Conservation (phyloP, 2,113 vertebrate species). For the Narcine bancroftii region DNA sequence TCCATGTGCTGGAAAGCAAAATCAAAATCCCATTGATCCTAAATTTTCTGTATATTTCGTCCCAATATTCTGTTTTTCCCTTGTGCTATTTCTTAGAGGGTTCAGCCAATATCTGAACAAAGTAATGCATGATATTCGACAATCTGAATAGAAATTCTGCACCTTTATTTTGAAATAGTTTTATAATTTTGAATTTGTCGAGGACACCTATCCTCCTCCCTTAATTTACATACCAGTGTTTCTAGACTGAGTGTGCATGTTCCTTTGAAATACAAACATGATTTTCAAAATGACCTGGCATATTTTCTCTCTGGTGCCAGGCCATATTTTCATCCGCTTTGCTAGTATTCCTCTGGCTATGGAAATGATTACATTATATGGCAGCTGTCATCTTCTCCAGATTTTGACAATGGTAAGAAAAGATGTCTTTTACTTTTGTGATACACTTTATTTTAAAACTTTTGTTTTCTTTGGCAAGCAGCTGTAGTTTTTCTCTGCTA, state of each 20-base stretch:
- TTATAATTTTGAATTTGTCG: background rate
- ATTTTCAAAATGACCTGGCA: background rate
- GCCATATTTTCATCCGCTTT: background rate
- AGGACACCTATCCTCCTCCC: background rate
- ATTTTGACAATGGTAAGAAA: background rate
- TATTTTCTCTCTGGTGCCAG: background rate
- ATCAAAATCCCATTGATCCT: background rate
- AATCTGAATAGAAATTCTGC: background rate
- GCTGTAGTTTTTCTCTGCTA: background rate
- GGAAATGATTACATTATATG: slow-evolving; percentile 9
- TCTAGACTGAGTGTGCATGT: background rate
- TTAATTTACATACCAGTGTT: background rate
- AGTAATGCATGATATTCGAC: background rate
- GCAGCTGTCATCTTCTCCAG: background rate
- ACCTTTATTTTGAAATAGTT: background rate
- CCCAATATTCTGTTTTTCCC: background rate
- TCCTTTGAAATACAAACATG: background rate
- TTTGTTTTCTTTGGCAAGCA: slow-evolving; percentile 21
- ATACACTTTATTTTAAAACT: background rate
- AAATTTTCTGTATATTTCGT: background rate
- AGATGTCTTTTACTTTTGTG: background rate
- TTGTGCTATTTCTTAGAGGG: background rate
- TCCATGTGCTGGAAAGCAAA: background rate
- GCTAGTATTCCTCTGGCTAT: slow-evolving; percentile 6
- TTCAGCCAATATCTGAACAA: background rate